Evolutionary conservation across 2,797 vertebrate genomes (phyloP).

Genomic region (Pipistrellus kuhlii): DNA sequence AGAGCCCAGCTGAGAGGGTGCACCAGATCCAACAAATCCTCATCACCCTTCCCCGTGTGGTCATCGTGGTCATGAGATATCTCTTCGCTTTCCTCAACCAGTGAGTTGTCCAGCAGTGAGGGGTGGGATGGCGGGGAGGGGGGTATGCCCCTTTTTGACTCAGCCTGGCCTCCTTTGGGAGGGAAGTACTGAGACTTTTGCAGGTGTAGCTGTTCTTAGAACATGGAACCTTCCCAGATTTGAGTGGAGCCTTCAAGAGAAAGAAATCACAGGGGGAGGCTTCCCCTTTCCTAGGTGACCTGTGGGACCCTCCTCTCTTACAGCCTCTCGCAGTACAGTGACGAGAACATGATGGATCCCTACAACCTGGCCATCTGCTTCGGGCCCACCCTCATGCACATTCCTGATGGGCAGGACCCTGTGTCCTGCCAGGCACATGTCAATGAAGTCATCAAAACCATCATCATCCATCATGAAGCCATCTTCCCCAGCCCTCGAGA

Average conservation of each 20-base stretch:
- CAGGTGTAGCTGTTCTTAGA: not conserved
- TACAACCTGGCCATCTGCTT: slow-evolving; percentile 99
- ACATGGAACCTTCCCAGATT: not conserved
- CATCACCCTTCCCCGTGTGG: slow-evolving; percentile 93
- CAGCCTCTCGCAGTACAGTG: slow-evolving; percentile 98
- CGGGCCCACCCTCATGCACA: slow-evolving; percentile 98
- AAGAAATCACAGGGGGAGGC: not conserved
- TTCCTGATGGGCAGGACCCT: slow-evolving; percentile 97
- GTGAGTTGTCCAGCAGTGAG: slow-evolving; percentile 88
- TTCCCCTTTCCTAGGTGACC: slow-evolving; percentile 39
- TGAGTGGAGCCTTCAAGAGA: not conserved
- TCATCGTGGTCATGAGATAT: slow-evolving; percentile 99
- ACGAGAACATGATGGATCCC: slow-evolving; percentile 99
- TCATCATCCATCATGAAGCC: slow-evolving; percentile 96
- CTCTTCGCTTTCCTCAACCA: slow-evolving; percentile 99
- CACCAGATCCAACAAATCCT: slow-evolving; percentile 97
- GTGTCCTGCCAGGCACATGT: slow-evolving; percentile 99
- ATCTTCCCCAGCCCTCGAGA: slow-evolving; percentile 96
- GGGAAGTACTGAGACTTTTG: not conserved
- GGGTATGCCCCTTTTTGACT: not conserved
- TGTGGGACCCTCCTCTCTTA: slow-evolving; percentile 72
- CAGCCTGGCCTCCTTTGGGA: not conserved
- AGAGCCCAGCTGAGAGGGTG: slow-evolving; percentile 93
- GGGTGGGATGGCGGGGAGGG: no score
- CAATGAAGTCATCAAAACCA: slow-evolving; percentile 98